Evolutionary conservation across 2,888 invertebrate species (phyloP), one percentile per base, ranked within the genome.

Genomic region (Noctua pronuba): DNA sequence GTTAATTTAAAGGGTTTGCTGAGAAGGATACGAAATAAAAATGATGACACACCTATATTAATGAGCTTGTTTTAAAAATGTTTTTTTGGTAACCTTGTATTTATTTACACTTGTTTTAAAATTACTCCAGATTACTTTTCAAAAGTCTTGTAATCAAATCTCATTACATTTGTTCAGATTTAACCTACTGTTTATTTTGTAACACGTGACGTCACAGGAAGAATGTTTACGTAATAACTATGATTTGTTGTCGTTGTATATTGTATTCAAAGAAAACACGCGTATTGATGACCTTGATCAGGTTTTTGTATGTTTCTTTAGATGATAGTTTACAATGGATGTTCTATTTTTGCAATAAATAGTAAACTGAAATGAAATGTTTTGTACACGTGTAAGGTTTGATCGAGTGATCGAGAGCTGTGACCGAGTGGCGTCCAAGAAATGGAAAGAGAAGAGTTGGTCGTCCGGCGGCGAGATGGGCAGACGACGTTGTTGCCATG

Each of bases 211-310:
- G 75, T 73, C 73, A 79, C 28, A 70, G 8, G 10, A 5, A 58
- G 10, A 58, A 60, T 80, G 64, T 80, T 80, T 80, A 66, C 49
- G 49, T 65, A 80, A 80, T 80, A 75, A 16, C 46, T 69, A 80
- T 80, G 80, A 75, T 75, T 80, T 80, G 64, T 65, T 67, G 60
- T 62, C 44, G 58, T 35, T 44, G 58, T 38, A 52, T 52, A 60
- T 73, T 75, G 41, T 74, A 55, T 75, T 68, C 80, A 80, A 55
- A 80, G 55, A 68, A 80, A 80, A 21, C 31, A 69, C 24, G n/a
- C 18, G 18, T 69, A 49, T 75, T 58, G 49, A 75, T 68, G 64
- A 16, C 68, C 49, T 58, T 55, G 68, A 38, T 55, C 38, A 55
- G n/a, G 46, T 71, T 28, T 73, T 35, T 66, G 35, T 35, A 2